Percentiles rank a stretch among this genome's conserved stretches.
Conservation (phyloP, 2,888 invertebrate species). For the Panorpa germanica region DNA sequence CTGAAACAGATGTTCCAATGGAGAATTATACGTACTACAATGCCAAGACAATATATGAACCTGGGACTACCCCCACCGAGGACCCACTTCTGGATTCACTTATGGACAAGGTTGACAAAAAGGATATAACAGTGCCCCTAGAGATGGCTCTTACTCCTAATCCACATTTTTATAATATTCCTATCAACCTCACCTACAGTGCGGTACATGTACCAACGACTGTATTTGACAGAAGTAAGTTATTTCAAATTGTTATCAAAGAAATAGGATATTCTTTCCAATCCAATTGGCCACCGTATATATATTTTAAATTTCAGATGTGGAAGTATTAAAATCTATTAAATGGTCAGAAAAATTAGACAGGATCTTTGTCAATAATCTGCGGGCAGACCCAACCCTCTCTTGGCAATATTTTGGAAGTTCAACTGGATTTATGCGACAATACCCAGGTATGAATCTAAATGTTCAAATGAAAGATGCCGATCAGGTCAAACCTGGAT, state of each 20-base stretch:
- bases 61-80: constrained; percentile 20
- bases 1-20: constrained; percentile 32
- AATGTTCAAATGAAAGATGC: constrained; percentile 3
- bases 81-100: constrained; percentile 28
- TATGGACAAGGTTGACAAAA: constrained; percentile 36
- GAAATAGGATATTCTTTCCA: constrained; percentile 12
- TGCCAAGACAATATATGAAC: constrained; percentile 47
- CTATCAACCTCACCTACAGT: constrained; percentile 59
- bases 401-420: constrained; percentile 99
- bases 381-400: constrained; percentile 66
- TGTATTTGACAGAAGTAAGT: constrained; percentile 73
- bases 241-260: constrained; percentile 8
- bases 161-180: constrained; percentile 58
- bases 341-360: constrained; percentile 92
- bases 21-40: constrained; percentile 45
- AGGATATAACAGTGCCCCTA: constrained; percentile 33
- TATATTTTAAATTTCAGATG: constrained; percentile 32
- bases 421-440: constrained; percentile 90
- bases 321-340: constrained; percentile 77
- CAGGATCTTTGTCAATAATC: constrained; percentile 72
- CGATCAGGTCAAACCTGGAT: neutral
- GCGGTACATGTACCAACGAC: constrained; percentile 93
- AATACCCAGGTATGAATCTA: constrained; percentile 62
- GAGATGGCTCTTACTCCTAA: constrained; percentile 46
- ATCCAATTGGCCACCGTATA: constrained; percentile 9